phyloP scores from a whole-genome alignment of 2,113 vertebrate species.

The Nasalis larvatus region DNA sequence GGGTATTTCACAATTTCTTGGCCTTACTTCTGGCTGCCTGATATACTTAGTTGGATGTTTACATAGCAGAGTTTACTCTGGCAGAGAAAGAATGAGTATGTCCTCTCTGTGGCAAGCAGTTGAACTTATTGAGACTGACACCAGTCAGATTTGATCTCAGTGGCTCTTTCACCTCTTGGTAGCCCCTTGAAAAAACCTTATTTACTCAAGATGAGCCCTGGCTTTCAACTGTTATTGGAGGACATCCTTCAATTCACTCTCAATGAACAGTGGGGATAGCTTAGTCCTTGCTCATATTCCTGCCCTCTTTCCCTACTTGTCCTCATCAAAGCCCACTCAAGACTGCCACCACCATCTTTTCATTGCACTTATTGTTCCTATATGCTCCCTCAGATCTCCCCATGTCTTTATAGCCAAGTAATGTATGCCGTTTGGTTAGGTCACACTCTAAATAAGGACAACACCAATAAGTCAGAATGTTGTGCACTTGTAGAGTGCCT shows the following conservation, averaged over 20 bases:
- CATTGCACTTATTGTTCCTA: background rate
- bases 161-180: background rate
- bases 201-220: slow-evolving; percentile 45
- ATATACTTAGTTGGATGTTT: background rate
- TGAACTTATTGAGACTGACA: slow-evolving; percentile 44
- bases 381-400: background rate
- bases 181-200: slow-evolving; percentile 40
- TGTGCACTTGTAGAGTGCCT: rapidly evolving
- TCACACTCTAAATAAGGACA: background rate
- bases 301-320: background rate
- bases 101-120: background rate
- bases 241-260: background rate
- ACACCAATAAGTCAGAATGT: background rate
- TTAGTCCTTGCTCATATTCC: background rate
- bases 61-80: background rate
- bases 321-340: background rate
- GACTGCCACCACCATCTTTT: too few relatives aligned
- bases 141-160: slow-evolving; percentile 30
- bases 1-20: background rate
- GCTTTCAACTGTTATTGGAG: background rate
- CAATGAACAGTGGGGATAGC: background rate
- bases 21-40: background rate
- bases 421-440: rapidly evolving
- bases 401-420: background rate
- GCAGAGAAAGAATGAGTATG: background rate